These are phyloP conservation scores for Odocoileus hemionus DNA, from an alignment of 2,113 vertebrate species.

Conservation along the genomic window DNA sequence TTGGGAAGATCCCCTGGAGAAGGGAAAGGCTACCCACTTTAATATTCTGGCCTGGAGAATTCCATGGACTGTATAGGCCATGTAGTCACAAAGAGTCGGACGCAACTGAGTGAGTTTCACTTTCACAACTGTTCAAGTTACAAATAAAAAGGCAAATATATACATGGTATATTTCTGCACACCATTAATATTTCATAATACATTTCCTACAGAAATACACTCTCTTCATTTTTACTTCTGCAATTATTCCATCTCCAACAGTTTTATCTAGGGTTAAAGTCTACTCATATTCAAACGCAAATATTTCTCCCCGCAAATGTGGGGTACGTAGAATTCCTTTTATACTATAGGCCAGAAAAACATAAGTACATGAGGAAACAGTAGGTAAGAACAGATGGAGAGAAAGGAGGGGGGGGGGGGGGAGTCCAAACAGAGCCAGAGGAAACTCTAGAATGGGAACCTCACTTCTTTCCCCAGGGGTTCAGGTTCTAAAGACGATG, in stretches of 20 bases:
- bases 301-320: background rate
- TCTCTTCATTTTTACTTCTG: background rate
- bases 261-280: background rate
- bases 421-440: background rate
- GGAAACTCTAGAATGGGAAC: background rate
- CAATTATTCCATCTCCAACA: background rate
- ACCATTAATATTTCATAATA: background rate
- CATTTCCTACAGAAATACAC: background rate
- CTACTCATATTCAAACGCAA: background rate
- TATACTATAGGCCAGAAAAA: background rate
- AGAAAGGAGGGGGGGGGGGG: background rate
- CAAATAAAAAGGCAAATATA: background rate
- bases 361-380: background rate
- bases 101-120: background rate
- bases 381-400: background rate
- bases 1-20: background rate
- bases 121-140: slow-evolving; percentile 1
- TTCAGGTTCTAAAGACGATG: background rate
- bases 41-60: background rate
- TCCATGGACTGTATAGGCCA: background rate
- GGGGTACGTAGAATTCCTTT: background rate
- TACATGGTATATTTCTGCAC: background rate
- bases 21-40: background rate
- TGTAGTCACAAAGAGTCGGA: background rate
- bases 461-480: background rate